These are phyloP conservation scores for Cerastis leucographa DNA, from an alignment of 2,888 invertebrate species.

Conservation along the genomic window DNA sequence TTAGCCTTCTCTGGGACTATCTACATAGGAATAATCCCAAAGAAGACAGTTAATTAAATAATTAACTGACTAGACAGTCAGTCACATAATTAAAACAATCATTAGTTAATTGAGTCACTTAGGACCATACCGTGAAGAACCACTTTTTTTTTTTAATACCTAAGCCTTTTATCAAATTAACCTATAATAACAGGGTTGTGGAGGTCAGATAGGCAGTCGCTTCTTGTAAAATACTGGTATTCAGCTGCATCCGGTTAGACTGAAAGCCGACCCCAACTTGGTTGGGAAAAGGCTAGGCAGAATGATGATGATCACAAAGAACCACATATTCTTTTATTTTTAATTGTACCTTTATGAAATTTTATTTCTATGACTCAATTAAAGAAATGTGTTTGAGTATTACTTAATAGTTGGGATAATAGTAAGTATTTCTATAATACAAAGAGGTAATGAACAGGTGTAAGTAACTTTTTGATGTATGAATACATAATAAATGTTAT, in stretches of 20 bases:
- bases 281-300: too few species aligned
- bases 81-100: not conserved
- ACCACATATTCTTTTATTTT: not conserved
- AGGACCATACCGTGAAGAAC: not conserved
- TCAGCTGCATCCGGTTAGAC: too few species aligned
- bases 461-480: slow-evolving; percentile 17
- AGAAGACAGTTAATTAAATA: too few species aligned
- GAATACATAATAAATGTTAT: slow-evolving; percentile 30
- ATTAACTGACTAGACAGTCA: too few species aligned
- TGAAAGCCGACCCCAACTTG: too few species aligned
- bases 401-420: not conserved
- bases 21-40: too few species aligned
- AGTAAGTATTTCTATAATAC: not conserved
- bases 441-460: not conserved
- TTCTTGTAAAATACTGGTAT: too few species aligned
- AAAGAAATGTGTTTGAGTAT: not conserved
- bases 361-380: not conserved
- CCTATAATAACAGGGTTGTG: too few species aligned
- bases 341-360: not conserved
- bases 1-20: not conserved
- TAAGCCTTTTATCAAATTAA: too few species aligned
- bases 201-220: too few species aligned
- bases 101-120: not conserved
- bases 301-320: not conserved
- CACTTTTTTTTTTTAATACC: not conserved